A percentile compares a stretch with the other conserved stretches of the same genome.
Evolutionary conservation across 2,888 invertebrate species (phyloP).

Genomic region (Cyaniris semiargus): DNA sequence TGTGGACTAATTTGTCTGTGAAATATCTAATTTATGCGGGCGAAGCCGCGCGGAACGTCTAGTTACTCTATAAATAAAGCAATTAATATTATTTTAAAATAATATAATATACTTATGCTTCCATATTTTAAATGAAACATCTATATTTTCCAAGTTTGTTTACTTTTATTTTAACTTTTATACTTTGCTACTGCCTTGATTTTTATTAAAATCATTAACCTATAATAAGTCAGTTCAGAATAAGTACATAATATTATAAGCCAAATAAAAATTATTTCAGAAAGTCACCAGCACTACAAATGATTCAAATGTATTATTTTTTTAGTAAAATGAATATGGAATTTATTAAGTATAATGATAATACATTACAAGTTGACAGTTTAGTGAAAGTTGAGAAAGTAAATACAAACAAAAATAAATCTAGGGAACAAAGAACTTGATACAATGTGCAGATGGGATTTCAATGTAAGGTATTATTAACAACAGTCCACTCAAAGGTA

Average conservation of each 20-base stretch:
- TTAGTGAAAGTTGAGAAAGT: conserved; percentile 62
- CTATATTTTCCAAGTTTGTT: no score
- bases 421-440: conserved; percentile 55
- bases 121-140: no score
- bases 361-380: conserved; percentile 32
- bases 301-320: background rate
- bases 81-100: no score
- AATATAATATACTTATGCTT: no score
- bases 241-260: background rate
- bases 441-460: conserved; percentile 53
- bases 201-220: no score
- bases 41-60: no score
- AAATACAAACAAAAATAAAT: conserved; percentile 40
- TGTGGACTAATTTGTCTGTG: no score
- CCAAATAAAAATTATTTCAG: background rate
- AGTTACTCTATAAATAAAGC: no score
- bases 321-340: background rate
- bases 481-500: conserved; percentile 71
- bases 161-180: no score
- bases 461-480: conserved; percentile 60
- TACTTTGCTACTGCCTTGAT: no score
- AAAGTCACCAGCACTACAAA: background rate
- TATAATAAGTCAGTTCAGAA: background rate
- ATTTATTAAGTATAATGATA: background rate
- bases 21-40: no score